Base-by-base conservation (phyloP, 2,113 vertebrate species). In the Paedocypris sp. region DNA sequence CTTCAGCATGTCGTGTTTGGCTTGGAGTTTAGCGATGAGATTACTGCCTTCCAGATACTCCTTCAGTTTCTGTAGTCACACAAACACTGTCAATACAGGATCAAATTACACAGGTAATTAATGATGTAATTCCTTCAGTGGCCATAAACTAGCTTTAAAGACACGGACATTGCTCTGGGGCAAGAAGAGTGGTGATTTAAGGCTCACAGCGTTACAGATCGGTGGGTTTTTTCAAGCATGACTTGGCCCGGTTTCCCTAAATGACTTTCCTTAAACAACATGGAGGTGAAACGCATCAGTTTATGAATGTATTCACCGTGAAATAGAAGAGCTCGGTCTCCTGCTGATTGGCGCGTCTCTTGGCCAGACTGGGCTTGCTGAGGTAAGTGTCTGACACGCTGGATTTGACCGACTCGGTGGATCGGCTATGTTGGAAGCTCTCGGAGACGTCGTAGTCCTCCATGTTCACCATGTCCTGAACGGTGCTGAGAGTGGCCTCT, bases 271-370 rank as follows among this genome's bases (percentile, higher is more conserved):
- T n/a, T n/a, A n/a, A n/a, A n/a, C n/a, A n/a, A n/a, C n/a, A n/a
- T n/a, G n/a, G n/a, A n/a, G n/a, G n/a, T n/a, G n/a, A n/a, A n/a
- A n/a, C n/a, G n/a, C n/a, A n/a, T n/a, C n/a, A n/a, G n/a, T n/a
- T n/a, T n/a, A n/a, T 7, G 47, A 2, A 12, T 23, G 9, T 5
- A 2, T 89, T 87, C 80, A 98, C 95, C 6, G 85, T 98, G 82
- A 99, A 99, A 73, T 97, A 98, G 82, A 99, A 99, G 76, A 96
- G 94, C 82, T 99, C 95, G 0, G 95, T 99, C 85, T 99, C 95
- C 70, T 99, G 95, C 78, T 99, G 95, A 74, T 99, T 99, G 60
- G 94, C 92, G 11, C 95, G 77, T 18, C 90, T 84, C 82, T 99
- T 99, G 75, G 95, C 93, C 35, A 99, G 91, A 76, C 94, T 99